Base-by-base conservation (phyloP, 2,797 vertebrate species). In the Amniataba percoides region DNA sequence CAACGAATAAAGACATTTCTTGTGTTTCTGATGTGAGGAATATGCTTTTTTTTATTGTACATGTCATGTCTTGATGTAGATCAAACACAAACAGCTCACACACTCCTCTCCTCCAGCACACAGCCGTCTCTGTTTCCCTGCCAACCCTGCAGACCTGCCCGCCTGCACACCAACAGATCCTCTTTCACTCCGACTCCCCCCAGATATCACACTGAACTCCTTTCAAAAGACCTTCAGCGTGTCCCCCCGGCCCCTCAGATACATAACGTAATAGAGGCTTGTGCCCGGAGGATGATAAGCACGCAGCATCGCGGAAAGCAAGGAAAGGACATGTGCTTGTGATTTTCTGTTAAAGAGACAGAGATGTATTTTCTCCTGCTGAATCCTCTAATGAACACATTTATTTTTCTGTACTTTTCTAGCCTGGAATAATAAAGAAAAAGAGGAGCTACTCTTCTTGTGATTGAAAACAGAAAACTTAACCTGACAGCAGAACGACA, bases 61-160 rank as follows among this genome's bases (percentile, higher is more conserved):
- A 42, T 75, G 49, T 42, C 13, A 5, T 19, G 27, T 71, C 25
- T 55, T 25, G 15, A 65, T 23, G 7, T 27, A 66, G 23, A 53
- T 51, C 25, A 34, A 7, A 19, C 60, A 55, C 53, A 39, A 45
- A 67, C 4, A 60, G 27, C 19, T 21, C 43, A 18, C 23, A 39
- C 34, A 57, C 72, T 25, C 43, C 31, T 23, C 65, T 62, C 9
- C 36, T 66, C 9, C 40, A 70, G 73, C 73, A 89, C 88, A 93
- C 79, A 81, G 84, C 31, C 67, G 19, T n/a, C 87, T 86, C 86
- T 90, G 87, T 93, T 78, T 84, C 62, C 57, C 64, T 56, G 62
- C 67, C 82, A 68, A 43, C 43, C 64, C 77, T 13, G 1, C 68
- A 75, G 77, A 89, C 81, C 88, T 72, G 74, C 69, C 49, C 18